A percentile compares a stretch with the other conserved stretches of the same genome.
Evolutionary conservation across 2,113 vertebrate genomes (phyloP).

Genomic region (Callithrix jacchus): DNA sequence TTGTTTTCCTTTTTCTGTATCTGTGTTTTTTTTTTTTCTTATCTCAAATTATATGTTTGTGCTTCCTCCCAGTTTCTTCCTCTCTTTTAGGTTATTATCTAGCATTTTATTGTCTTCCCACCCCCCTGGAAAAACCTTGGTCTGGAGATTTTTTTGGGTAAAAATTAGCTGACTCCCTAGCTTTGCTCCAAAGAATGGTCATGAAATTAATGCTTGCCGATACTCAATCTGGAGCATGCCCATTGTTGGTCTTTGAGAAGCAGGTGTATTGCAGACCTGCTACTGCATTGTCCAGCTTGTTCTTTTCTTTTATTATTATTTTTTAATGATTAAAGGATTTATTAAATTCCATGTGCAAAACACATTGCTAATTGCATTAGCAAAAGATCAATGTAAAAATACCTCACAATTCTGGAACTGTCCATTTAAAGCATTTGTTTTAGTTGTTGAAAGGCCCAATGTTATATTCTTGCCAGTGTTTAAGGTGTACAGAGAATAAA

Average conservation of each 20-base stretch:
- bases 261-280: neutral
- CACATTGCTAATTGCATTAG: neutral
- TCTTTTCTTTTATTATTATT: neutral
- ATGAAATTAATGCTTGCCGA: constrained; percentile 16
- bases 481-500: constrained; percentile 12
- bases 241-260: constrained; percentile 28
- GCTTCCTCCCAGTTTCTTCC: neutral
- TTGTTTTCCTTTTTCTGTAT: neutral
- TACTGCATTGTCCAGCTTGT: neutral
- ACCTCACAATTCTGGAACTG: neutral
- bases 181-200: neutral
- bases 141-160: neutral
- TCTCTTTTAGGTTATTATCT: neutral
- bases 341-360: neutral
- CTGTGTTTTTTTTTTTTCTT: neutral
- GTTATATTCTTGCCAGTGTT: neutral
- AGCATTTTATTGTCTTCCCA: neutral
- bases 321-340: neutral
- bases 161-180: neutral
- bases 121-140: neutral
- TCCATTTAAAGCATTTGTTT: neutral
- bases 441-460: neutral
- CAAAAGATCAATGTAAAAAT: neutral
- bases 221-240: neutral
- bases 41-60: constrained; percentile 9